These are phyloP conservation scores for Hormaphis cornu DNA, from an alignment of 1,140 invertebrate genomes.

Conservation along the genomic window DNA sequence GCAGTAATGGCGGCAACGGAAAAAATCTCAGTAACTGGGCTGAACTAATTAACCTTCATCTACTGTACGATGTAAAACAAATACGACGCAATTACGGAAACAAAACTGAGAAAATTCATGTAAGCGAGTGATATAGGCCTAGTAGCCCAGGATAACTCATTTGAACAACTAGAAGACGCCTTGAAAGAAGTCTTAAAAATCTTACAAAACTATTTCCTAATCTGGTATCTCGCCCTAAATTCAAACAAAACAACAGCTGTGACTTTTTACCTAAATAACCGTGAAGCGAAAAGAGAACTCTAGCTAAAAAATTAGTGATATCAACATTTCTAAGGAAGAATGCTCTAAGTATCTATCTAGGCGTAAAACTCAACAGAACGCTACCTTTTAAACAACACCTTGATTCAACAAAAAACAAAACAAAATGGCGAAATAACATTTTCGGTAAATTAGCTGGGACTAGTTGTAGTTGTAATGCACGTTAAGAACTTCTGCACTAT, in stretches of 20 bases:
- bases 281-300: not conserved
- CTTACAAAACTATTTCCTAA: not conserved
- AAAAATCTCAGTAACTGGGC: too few species aligned
- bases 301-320: not conserved
- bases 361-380: not conserved
- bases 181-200: too few species aligned
- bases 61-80: too few species aligned
- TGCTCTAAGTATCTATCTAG: not conserved
- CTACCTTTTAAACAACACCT: not conserved
- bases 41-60: too few species aligned
- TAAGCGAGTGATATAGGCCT: not conserved
- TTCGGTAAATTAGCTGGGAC: not conserved
- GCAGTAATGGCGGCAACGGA: too few species aligned
- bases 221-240: not conserved
- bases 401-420: not conserved
- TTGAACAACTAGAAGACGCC: not conserved
- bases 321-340: not conserved
- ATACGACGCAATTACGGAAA: not conserved
- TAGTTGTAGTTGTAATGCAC: not conserved
- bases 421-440: not conserved
- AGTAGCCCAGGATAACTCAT: not conserved
- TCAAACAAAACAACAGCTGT: too few species aligned
- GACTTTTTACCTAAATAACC: not conserved
- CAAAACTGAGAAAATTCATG: not conserved
- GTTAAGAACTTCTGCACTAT: constrained; percentile 18